Percentiles rank a stretch among this genome's conserved stretches.
These are phyloP conservation scores for Oscarella lobularis DNA, from an alignment of 37 sponge, comb jelly and placozoan species.

Conservation along the genomic window DNA sequence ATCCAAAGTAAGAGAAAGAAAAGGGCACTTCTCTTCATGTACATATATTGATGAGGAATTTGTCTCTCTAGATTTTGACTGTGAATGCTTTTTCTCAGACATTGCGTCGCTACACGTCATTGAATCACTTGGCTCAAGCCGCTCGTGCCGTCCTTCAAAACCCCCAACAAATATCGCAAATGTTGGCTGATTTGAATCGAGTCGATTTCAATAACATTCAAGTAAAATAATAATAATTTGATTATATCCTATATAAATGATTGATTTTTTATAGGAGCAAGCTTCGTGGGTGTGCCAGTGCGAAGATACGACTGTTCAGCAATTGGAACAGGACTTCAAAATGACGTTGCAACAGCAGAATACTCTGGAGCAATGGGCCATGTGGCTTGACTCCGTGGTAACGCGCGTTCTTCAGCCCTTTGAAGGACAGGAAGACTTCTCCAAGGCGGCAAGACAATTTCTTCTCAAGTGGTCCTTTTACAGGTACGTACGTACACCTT, in stretches of 20 bases:
- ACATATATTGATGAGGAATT: neutral
- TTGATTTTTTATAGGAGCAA: no score
- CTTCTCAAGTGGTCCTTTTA: slow-evolving; percentile 99
- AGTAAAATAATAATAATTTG: slow-evolving; percentile 17
- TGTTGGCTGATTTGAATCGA: slow-evolving; percentile 85
- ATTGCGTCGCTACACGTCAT: slow-evolving; percentile 94
- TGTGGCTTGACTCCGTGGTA: slow-evolving; percentile 86
- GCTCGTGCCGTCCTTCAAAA: slow-evolving; percentile 97
- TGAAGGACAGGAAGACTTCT: slow-evolving; percentile 33
- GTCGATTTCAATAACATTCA: slow-evolving; percentile 97
- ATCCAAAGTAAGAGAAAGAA: neutral
- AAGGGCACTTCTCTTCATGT: neutral
- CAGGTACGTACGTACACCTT: no score
- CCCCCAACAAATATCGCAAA: slow-evolving; percentile 82
- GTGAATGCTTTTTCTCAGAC: slow-evolving; percentile 95
- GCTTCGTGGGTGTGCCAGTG: slow-evolving; percentile 99
- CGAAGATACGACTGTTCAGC: slow-evolving; percentile 68
- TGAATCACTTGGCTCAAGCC: slow-evolving; percentile 98
- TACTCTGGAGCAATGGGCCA: slow-evolving; percentile 86
- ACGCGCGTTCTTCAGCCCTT: slow-evolving; percentile 52
- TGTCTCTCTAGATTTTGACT: slow-evolving; percentile 43
- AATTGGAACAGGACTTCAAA: slow-evolving; percentile 88
- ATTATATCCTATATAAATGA: neutral
- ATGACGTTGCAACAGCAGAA: slow-evolving; percentile 77
- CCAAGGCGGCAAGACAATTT: slow-evolving; percentile 83